Conservation (phyloP, 2,797 vertebrate genomes). For the Pangasius larnaudii region DNA sequence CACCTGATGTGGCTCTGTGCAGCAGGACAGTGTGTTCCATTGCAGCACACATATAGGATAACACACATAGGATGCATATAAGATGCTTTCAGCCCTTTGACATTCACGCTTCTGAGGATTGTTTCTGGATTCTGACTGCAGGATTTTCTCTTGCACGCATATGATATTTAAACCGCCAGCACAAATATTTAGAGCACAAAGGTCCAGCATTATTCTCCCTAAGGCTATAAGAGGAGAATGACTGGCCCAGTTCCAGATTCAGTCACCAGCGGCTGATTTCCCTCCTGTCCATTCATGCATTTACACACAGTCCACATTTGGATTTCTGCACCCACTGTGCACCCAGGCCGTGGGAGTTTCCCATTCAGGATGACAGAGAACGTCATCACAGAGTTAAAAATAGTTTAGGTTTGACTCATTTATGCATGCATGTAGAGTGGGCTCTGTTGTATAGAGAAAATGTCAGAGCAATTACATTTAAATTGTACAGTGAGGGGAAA, state of each 20-base stretch:
- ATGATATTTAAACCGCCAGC: neutral
- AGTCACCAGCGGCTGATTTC: neutral
- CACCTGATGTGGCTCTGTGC: constrained; percentile 22
- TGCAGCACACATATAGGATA: neutral
- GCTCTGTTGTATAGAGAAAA: neutral
- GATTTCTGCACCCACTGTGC: constrained; percentile 16
- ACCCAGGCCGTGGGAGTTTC: constrained; percentile 24
- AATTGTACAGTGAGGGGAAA: neutral
- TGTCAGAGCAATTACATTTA: neutral
- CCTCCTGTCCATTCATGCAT: constrained; percentile 35
- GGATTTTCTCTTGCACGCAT: neutral
- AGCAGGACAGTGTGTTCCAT: constrained; percentile 2
- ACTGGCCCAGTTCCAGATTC: constrained; percentile 24
- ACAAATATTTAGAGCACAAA: constrained; percentile 26
- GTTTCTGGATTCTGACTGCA: neutral
- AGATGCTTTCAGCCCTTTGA: neutral
- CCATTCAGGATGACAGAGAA: neutral
- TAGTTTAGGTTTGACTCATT: neutral
- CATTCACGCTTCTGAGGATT: neutral
- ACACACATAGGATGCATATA: neutral
- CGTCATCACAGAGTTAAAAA: neutral
- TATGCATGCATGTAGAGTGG: neutral
- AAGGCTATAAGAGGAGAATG: constrained; percentile 20
- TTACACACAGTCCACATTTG: constrained; percentile 16
- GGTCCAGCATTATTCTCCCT: neutral